Base-by-base conservation (phyloP, 2,113 vertebrate genomes). In the Phylloscopus trochilus region DNA sequence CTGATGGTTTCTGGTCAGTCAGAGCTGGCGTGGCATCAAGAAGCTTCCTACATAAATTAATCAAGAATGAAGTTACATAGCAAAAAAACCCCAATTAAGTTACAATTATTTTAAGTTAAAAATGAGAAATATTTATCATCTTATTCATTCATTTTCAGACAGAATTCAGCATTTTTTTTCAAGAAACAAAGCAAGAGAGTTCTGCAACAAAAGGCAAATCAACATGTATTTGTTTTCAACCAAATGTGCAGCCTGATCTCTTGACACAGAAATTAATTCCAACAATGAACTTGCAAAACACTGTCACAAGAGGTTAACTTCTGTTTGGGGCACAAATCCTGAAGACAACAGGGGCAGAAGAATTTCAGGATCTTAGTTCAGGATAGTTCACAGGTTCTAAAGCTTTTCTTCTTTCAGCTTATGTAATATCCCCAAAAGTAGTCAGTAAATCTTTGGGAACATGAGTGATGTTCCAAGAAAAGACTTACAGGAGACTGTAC, bases 1-100 rank as follows among this genome's bases (percentile, higher is more conserved):
- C 98, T 13, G 98, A 98, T 95, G 99, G 99, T 95, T 99, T 99
- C 86, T 98, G 98, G 62, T 99, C 99, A 94, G 68, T 88, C 76
- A 97, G 87, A 90, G 97, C 84, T 52, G 97, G 92, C 0, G 94
- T 33, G 58, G 97, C 96, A 94, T 99, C 98, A 80, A 98, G 98
- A 66, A 98, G 96, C 80, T 98, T 98, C 96, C 99, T 99, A 84
- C n/a, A 96, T 7, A 90, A 89, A 97, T 88, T 31, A 90, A 92
- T 26, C 85, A 91, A 85, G 87, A 26, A 83, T 37, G 16, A 81
- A 80, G 4, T 87, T 84, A 81, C 7, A 63, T 19, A 24, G 37
- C 4, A 58, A n/a, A 56, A 80, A 47, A 43, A 18, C 1, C 4
- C 1, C 5, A 63, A 84, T 7, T 22, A 80, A n/a, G 6, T 28